A percentile compares a stretch with the other conserved stretches of the same genome.
Conservation (phyloP, 2,113 vertebrate species). For the Pimephales promelas region DNA sequence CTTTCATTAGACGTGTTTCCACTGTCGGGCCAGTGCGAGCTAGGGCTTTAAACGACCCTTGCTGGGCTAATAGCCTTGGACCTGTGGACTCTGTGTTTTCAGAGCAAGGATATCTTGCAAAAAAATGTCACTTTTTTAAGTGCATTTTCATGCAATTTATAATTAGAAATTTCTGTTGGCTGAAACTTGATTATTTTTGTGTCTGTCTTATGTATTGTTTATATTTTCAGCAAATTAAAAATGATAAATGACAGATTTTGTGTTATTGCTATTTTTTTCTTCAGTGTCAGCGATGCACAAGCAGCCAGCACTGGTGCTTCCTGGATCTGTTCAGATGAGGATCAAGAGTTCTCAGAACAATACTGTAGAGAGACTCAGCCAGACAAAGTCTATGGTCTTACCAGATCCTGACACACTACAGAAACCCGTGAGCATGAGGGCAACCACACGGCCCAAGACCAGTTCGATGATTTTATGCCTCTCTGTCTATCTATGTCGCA, state of each 20-base stretch:
- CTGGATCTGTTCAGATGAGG: constrained; percentile 65
- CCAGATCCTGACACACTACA: constrained; percentile 63
- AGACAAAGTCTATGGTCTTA: constrained; percentile 77
- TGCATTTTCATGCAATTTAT: not conserved
- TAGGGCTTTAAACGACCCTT: no score
- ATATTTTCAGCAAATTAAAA: not conserved
- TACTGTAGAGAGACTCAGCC: constrained; percentile 70
- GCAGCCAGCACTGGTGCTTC: constrained; percentile 44
- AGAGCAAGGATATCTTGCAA: no score
- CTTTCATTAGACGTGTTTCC: no score
- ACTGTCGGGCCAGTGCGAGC: no score
- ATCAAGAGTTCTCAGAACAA: constrained; percentile 59
- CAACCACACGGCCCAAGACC: not conserved
- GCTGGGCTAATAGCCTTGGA: no score
- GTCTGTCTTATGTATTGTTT: not conserved
- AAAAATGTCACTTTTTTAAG: not conserved
- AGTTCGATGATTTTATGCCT: not conserved
- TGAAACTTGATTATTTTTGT: not conserved
- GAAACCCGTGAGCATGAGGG: constrained; percentile 63
- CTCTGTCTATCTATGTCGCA: not conserved
- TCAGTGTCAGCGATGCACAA: constrained; percentile 66
- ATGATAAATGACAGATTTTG: not conserved
- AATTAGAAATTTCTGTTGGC: not conserved
- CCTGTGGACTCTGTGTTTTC: no score
- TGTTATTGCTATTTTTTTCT: constrained; percentile 6